Percentiles rank a stretch among this genome's conserved stretches.
Conservation (phyloP, 2,888 invertebrate genomes). For the Bursaphelenchus okinawaensis region DNA sequence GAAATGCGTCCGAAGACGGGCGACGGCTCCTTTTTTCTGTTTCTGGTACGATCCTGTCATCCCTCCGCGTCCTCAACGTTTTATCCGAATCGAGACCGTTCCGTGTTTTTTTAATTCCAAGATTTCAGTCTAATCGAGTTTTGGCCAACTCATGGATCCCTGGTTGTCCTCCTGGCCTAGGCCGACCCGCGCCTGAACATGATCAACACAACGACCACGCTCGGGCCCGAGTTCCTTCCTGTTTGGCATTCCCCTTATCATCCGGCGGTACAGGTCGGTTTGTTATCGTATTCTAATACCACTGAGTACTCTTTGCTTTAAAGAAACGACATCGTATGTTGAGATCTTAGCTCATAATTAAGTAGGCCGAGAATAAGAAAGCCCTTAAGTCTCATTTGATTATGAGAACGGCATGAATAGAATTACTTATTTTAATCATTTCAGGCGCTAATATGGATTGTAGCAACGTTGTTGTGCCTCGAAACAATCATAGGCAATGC, state of each 20-base stretch:
- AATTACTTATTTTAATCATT: constrained; percentile 4
- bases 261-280: constrained; percentile 18
- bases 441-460: constrained; percentile 46
- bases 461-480: constrained; percentile 42
- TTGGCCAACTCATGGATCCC: background rate
- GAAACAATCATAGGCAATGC: constrained; percentile 57
- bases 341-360: background rate
- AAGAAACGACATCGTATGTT: background rate
- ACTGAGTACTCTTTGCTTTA: background rate
- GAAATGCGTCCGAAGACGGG: background rate
- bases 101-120: background rate
- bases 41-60: background rate
- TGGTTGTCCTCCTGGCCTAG: background rate
- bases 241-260: constrained; percentile 25
- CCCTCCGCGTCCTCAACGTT: background rate
- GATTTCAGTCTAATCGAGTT: background rate
- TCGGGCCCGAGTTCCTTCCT: background rate
- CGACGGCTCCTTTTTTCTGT: background rate
- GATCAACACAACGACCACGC: background rate
- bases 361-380: background rate
- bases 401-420: background rate
- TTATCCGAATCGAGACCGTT: background rate
- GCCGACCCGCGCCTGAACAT: background rate
- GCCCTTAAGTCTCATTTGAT: background rate
- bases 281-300: too few species aligned